phyloP scores from a whole-genome alignment of 2,888 invertebrate species.

The Drosophila gaucha region DNA sequence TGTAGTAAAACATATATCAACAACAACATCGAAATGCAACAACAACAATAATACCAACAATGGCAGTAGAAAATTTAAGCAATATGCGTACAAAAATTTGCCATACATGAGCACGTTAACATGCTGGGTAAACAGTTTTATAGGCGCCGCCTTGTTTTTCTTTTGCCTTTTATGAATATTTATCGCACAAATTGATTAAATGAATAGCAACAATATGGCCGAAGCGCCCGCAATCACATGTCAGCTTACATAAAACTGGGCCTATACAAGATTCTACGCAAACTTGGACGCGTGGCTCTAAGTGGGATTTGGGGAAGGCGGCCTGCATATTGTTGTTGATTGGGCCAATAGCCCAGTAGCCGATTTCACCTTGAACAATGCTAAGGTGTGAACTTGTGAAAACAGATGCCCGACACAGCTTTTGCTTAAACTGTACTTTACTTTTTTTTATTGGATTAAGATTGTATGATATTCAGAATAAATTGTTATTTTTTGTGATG shows the following conservation, averaged over 20 bases:
- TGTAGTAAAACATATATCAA: constrained; percentile 23
- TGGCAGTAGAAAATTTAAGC: constrained; percentile 34
- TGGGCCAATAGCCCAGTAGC: constrained; percentile 43
- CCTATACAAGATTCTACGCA: constrained; percentile 46
- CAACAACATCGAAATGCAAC: constrained; percentile 23
- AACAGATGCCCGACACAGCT: constrained; percentile 1
- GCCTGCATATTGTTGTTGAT: constrained; percentile 8
- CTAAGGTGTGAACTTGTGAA: constrained; percentile 24
- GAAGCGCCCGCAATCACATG: constrained; percentile 54
- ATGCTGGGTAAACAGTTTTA: constrained; percentile 57
- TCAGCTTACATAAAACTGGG: constrained; percentile 41
- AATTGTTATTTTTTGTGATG: not conserved
- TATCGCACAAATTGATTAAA: constrained; percentile 60
- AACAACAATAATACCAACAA: constrained; percentile 33
- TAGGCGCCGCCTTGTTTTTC: constrained; percentile 44
- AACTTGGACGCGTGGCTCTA: constrained; percentile 62
- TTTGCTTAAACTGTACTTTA: constrained; percentile 52
- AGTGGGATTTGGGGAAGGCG: constrained; percentile 26
- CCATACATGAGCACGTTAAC: constrained; percentile 47
- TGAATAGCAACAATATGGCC: constrained; percentile 34
- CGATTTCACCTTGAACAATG: constrained; percentile 52
- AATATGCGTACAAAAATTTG: constrained; percentile 42
- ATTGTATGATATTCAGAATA: not conserved
- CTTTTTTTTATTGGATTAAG: not conserved
- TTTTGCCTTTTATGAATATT: constrained; percentile 55